Evolutionary conservation across 2,888 invertebrate species (phyloP).

Genomic region (Liodrosophila aerea): DNA sequence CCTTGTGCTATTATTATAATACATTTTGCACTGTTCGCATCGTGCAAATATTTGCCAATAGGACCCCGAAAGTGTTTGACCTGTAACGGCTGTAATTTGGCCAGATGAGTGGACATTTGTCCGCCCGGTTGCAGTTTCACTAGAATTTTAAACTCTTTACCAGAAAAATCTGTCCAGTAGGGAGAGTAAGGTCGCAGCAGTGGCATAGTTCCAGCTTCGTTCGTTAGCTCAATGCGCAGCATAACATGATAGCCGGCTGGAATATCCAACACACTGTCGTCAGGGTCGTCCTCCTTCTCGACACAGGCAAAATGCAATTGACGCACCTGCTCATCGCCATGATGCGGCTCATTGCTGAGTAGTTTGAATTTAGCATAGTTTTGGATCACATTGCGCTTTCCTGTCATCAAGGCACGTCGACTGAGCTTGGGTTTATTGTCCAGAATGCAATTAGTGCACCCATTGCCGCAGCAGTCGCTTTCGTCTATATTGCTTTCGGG

Average conservation of each 20-base stretch:
- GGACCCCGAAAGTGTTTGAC: conserved; percentile 88
- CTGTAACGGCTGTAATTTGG: conserved; percentile 83
- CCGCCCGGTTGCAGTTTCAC: conserved; percentile 86
- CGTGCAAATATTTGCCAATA: conserved; percentile 83
- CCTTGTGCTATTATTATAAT: conserved; percentile 87
- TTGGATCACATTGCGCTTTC: conserved; percentile 62
- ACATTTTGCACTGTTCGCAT: conserved; percentile 30
- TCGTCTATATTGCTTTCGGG: conserved; percentile 34
- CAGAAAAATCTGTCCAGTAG: conserved; percentile 69
- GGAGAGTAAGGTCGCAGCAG: conserved; percentile 81
- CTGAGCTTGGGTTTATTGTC: conserved; percentile 64
- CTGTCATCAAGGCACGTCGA: conserved; percentile 35
- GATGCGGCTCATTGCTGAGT: conserved; percentile 39
- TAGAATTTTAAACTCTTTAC: conserved; percentile 84
- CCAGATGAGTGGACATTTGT: conserved; percentile 84
- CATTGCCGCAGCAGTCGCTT: conserved; percentile 81
- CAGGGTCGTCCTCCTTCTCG: conserved; percentile 2
- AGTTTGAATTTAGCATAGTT: conserved; percentile 58
- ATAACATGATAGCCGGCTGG: conserved; percentile 77
- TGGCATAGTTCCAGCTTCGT: conserved; percentile 11
- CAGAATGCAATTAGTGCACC: conserved; percentile 80
- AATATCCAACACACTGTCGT: conserved; percentile 67
- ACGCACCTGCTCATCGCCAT: conserved; percentile 47
- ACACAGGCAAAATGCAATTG: conserved; percentile 69
- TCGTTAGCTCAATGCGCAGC: conserved; percentile 50